These are phyloP conservation scores for Apodemus sylvaticus DNA, from an alignment of 2,113 vertebrate species.

Conservation along the genomic window DNA sequence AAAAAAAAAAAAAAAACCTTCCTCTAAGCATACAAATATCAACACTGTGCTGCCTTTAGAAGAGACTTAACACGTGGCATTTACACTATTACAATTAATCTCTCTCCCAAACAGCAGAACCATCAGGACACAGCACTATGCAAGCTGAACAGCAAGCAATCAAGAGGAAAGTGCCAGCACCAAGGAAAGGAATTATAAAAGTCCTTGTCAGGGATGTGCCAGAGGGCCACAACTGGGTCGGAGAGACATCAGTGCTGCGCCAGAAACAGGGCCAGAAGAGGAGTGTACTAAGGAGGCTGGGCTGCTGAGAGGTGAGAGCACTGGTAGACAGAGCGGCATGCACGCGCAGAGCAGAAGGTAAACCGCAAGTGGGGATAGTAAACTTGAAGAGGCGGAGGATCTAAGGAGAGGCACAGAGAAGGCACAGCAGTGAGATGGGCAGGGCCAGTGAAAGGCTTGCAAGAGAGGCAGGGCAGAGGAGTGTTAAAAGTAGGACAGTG, in stretches of 20 bases:
- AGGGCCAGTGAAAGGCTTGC: neutral
- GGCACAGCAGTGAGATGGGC: neutral
- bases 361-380: neutral
- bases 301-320: neutral
- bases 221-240: fast-evolving
- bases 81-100: neutral
- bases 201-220: neutral
- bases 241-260: fast-evolving
- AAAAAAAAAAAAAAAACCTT: neutral
- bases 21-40: neutral
- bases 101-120: neutral
- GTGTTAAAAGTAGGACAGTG: neutral
- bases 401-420: neutral
- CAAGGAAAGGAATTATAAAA: neutral
- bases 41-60: neutral
- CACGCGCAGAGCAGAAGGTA: neutral
- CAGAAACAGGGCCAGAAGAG: neutral
- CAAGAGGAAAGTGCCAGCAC: neutral
- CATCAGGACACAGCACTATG: neutral
- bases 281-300: neutral
- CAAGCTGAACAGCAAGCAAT: neutral
- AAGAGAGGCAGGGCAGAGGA: neutral
- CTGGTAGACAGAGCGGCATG: too few species aligned
- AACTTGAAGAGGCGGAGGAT: too few species aligned
- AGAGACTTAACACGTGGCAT: neutral